Evolutionary conservation across 92 coral and sea anemone species (phyloP), one percentile per base, ranked within the genome.

Genomic region (Epizoanthus stellaris): DNA sequence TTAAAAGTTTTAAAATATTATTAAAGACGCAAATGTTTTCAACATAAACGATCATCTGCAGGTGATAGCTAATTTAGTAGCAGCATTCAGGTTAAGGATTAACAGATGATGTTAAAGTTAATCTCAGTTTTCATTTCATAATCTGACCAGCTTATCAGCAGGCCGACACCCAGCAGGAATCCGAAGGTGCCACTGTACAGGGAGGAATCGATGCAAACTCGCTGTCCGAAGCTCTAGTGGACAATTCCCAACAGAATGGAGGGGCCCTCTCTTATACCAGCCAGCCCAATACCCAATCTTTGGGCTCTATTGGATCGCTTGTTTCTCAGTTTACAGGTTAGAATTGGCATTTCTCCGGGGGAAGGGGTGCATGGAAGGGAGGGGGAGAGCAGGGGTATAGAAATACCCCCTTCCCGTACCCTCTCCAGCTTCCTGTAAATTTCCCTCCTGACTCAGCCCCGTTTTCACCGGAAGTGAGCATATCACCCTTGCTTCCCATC

Each of bases 191-290:
- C 13, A 62, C 23, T 0, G 71, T 4, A 0, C 83, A 62, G 70
- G 71, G 83, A 12, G 25, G 23, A 61, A 34, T 56, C 23, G 58
- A 49, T 60, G 43, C 69, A 53, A 64, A 40, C 58, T 38, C 82
- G 58, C 45, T 77, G 56, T 60, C 82, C n/a, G 57, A 77, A 39
- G 82, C 15, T 7, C 43, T 76, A 6, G 67, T 13, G 10, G 59
- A 66, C 15, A 76, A 58, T 19, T 5, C 81, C 0, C 81, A 57
- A 59, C 81, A 76, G 61, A 39, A 9, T 21, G 82, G 65, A 39
- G 82, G 70, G 20, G 21, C 57, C 17, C 82, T 77, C 40, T 59
- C 82, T 42, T 77, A 39, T 59, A 17, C 82, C 64, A 60, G 34
- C 36, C 49, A 76, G 13, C 67, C 67, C 5, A 76, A 76, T 16